phyloP scores from a whole-genome alignment of 2,113 vertebrate genomes.

The Peromyscus leucopus region DNA sequence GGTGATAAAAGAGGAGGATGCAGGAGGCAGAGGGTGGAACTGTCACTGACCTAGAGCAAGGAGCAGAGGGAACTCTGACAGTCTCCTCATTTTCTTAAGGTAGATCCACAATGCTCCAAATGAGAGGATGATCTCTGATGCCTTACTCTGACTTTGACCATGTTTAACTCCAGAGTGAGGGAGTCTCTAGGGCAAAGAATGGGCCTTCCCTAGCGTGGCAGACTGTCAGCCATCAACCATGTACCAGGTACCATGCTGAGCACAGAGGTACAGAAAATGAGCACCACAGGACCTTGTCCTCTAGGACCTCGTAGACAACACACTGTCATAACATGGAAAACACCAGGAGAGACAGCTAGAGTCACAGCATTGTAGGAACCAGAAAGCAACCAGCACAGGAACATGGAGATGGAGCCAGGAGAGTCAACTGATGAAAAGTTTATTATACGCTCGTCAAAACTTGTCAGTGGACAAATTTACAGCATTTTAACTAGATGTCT shows the following conservation, averaged over 20 bases:
- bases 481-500: background rate
- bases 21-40: background rate
- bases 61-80: background rate
- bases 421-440: background rate
- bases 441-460: background rate
- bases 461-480: background rate
- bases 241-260: background rate
- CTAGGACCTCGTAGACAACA: background rate
- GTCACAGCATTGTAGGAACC: background rate
- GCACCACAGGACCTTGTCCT: background rate
- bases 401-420: background rate
- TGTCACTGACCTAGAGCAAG: background rate
- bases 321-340: background rate
- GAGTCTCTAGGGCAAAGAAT: background rate
- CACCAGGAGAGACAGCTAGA: background rate
- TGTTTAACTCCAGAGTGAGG: background rate
- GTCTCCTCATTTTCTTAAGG: background rate
- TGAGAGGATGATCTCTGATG: background rate
- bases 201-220: background rate
- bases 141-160: background rate
- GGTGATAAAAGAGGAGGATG: background rate
- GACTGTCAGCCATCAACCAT: background rate
- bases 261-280: background rate
- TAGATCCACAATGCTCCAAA: background rate
- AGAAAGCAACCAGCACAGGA: background rate